These are phyloP conservation scores for Tetrax tetrax DNA, from an alignment of 2,113 vertebrate genomes.

Conservation along the genomic window DNA sequence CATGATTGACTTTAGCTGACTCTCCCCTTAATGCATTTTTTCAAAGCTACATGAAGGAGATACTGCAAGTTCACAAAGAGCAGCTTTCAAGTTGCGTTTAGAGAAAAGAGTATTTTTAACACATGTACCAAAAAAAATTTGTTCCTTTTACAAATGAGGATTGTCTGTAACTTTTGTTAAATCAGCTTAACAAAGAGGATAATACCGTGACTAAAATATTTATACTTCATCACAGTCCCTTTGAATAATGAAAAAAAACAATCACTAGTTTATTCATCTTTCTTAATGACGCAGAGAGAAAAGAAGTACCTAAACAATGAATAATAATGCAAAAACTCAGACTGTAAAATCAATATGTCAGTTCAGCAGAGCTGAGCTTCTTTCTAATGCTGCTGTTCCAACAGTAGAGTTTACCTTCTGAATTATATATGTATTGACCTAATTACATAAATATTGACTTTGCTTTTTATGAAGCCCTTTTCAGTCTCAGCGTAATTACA, in stretches of 20 bases:
- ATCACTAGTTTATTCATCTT: conserved; percentile 57
- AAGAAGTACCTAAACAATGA: conserved; percentile 62
- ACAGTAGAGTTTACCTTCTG: conserved; percentile 61
- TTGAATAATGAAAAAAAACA: neutral
- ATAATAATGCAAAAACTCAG: conserved; percentile 54
- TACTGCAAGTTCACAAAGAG: conserved; percentile 2
- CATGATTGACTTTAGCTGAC: neutral
- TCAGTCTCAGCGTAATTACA: conserved; percentile 70
- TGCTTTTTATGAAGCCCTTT: conserved; percentile 69
- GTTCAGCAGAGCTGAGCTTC: conserved; percentile 50
- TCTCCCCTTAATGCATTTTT: conserved; percentile 1
- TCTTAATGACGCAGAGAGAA: conserved; percentile 59
- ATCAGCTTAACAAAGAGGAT: conserved; percentile 3
- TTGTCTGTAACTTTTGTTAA: neutral
- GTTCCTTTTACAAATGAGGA: neutral
- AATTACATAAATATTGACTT: conserved; percentile 82
- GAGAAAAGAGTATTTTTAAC: conserved; percentile 2
- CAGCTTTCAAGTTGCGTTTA: conserved; percentile 3
- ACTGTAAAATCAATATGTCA: conserved; percentile 75
- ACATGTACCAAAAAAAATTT: neutral
- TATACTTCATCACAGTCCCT: neutral
- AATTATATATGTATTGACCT: conserved; percentile 77
- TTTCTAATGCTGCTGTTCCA: conserved; percentile 36
- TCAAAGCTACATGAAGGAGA: conserved; percentile 4
- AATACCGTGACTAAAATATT: conserved; percentile 47